Conservation (phyloP, 2,113 vertebrate species). For the Pomatorhinus ruficollis region DNA sequence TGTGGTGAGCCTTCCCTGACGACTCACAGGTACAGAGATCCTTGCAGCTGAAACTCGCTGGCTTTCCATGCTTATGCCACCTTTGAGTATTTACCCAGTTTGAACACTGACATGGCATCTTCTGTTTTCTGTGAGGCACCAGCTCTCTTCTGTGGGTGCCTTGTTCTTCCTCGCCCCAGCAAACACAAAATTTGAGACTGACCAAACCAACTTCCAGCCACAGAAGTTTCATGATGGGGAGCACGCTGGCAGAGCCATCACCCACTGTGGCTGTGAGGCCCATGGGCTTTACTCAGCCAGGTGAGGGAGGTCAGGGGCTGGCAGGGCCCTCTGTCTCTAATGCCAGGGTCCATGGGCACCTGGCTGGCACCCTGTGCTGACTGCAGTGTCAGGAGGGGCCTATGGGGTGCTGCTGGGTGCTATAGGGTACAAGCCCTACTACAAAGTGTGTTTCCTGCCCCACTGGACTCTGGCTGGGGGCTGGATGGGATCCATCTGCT, state of each 20-base stretch:
- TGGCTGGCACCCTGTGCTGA: background rate
- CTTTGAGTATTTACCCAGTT: background rate
- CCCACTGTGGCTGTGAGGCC: no score
- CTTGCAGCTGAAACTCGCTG: accelerated
- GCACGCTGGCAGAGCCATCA: accelerated
- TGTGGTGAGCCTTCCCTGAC: background rate
- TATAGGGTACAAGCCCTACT: accelerated
- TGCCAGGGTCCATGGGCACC: accelerated
- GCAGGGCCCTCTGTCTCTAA: background rate
- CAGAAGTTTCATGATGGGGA: accelerated
- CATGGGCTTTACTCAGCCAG: background rate
- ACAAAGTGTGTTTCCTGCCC: no score
- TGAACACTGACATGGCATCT: background rate
- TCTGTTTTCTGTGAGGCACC: background rate
- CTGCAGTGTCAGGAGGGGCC: accelerated
- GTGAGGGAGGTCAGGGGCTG: background rate
- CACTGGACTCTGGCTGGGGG: accelerated
- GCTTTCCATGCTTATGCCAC: background rate
- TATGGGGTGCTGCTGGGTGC: background rate
- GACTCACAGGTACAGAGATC: accelerated
- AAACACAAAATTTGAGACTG: background rate
- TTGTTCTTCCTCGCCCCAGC: background rate
- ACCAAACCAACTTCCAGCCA: accelerated
- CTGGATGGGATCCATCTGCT: background rate
- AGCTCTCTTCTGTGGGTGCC: background rate